Evolutionary conservation across 2,113 vertebrate species (phyloP), one percentile per base, ranked within the genome.

Genomic region (Osmerus eperlanus): DNA sequence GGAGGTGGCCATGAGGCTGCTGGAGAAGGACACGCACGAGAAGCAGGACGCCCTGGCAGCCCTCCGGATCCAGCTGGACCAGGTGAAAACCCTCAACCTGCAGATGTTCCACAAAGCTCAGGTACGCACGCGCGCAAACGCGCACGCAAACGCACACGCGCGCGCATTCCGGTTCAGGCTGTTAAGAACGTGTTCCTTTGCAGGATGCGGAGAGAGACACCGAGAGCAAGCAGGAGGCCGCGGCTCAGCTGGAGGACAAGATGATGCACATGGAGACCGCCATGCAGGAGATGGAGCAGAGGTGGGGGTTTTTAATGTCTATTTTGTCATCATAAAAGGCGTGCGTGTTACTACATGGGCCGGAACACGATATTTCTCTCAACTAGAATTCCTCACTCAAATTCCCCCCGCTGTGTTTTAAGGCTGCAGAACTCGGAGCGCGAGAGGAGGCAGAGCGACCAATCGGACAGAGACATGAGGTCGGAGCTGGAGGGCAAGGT

Each of bases 61-160:
- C 0, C 91, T 99, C 70, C 90, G 96, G 8, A 94, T 96, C 41
- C 97, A 99, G 77, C 88, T 99, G 13, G 97, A 99, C 76, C 96
- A 99, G 76, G 96, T 99, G 80, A 99, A 99, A 87, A 92, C 92
- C 0, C 95, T 99, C 23, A 99, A 99, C 73, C 80, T 99, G 71
- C 95, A 99, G 84, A 99, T 99, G 97, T 98, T 97, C 83, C 93
- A 98, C 86, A 98, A 95, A 84, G 93, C 93, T 56, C 95, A 98
- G 95, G 97, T 99, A 87, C 5, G 70, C 41, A n/a, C 14, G 23
- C 15, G 36, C 4, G 19, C 8, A 36, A 16, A 56, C 5, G 12
- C 16, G 25, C 68, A 41, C 41, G 23, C 65, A 1, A 8, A 67
- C 16, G 21, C 12, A 54, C 8, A 67, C 4, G 28, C 41, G 14